Evolutionary conservation across 2,888 invertebrate genomes (phyloP).

Genomic region (Plebejus argus): DNA sequence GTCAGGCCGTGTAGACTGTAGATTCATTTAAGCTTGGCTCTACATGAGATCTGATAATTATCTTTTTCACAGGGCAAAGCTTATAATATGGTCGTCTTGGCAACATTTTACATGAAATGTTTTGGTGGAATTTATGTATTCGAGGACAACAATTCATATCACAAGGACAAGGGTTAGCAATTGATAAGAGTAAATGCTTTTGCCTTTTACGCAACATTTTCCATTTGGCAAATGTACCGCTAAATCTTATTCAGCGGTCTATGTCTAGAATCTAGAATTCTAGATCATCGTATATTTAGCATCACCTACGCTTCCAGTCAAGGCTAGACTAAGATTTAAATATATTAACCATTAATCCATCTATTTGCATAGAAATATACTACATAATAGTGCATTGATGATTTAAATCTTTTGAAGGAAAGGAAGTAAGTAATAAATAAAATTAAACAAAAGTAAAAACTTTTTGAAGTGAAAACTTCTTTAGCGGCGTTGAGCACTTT

Average conservation of each 20-base stretch:
- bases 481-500: too few relatives aligned
- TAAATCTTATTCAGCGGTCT: not conserved
- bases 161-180: not conserved
- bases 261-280: not conserved
- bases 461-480: too few relatives aligned
- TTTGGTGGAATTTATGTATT: not conserved
- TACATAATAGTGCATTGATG: not conserved
- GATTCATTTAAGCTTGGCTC: too few relatives aligned
- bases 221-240: not conserved
- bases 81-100: too few relatives aligned
- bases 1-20: too few relatives aligned
- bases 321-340: not conserved
- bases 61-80: too few relatives aligned
- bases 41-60: too few relatives aligned
- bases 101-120: too few relatives aligned
- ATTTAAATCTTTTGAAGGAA: not conserved
- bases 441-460: too few relatives aligned
- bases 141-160: not conserved
- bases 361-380: not conserved
- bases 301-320: slow-evolving; percentile 17
- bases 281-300: slow-evolving; percentile 17
- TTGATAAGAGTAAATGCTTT: not conserved
- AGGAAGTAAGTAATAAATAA: not conserved
- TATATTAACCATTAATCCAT: not conserved
- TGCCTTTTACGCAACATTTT: not conserved